Evolutionary conservation across 2,113 vertebrate genomes (phyloP), one percentile per base, ranked within the genome.

Genomic region (Chionomys nivalis): DNA sequence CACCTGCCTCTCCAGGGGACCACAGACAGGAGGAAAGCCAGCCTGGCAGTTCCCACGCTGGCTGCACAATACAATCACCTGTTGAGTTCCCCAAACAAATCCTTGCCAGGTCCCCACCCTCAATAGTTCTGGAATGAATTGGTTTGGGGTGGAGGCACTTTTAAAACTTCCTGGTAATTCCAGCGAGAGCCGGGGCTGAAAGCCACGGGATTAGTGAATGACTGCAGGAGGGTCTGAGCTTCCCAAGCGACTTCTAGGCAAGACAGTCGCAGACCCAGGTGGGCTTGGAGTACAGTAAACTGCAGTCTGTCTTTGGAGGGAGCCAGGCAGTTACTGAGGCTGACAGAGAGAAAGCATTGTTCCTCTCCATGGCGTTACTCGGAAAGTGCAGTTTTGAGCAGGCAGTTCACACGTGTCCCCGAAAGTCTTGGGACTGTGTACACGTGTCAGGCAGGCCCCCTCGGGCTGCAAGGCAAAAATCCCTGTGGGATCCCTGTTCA

Each of bases 131-230:
- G n/a, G 72, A 86, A 90, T 52, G 63, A 78, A 90, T 23, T 39
- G 26, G 76, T 92, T 36, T 86, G 44, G 79, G 24, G 44, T 87
- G n/a, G n/a, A 65, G 24, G 11, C 66, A n/a, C 90, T 97, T 94
- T 73, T 0, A 68, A 87, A 78, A 82, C 21, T 70, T 81, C 26
- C 63, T 28, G 33, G n/a, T 24, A 39, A 87, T 77, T 94, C 44
- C 72, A 94, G 82, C 10, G 9, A 21, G 39, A 89, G 39, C 70
- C 44, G 47, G 52, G 39, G 0, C 66, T 28, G 49, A 3, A 5
- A 87, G n/a, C 42, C n/a, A 26, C 36, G 14, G 28, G 78, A 65
- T 86, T 79, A 42, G 24, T 3, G 1, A 63, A n/a, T 28, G 31
- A 17, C 16, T 24, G 33, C 1, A 13, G 0, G 7, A 87, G 70